phyloP scores from a whole-genome alignment of 2,888 invertebrate genomes.

The Drosophila testacea region DNA sequence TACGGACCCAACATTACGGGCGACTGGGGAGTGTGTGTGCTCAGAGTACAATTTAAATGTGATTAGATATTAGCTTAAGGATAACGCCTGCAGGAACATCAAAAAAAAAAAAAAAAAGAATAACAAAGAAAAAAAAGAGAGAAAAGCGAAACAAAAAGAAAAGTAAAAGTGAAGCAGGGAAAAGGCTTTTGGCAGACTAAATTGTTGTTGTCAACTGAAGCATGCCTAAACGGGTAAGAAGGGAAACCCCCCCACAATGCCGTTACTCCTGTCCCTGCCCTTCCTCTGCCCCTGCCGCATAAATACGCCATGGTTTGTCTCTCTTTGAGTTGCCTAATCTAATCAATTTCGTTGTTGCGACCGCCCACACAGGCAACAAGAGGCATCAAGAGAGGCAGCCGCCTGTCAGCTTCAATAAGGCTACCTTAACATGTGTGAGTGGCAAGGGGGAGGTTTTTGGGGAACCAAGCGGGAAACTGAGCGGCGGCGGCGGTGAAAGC shows the following conservation, averaged over 20 bases:
- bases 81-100: conserved; percentile 32
- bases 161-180: conserved; percentile 27
- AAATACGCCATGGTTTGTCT: conserved; percentile 59
- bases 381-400: conserved; percentile 40
- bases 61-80: conserved; percentile 70
- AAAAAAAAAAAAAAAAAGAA: conserved; percentile 1
- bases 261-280: not conserved
- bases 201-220: conserved; percentile 50
- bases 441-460: conserved; percentile 4
- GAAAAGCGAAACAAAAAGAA: conserved; percentile 8
- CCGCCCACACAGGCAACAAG: conserved; percentile 60
- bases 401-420: conserved; percentile 77
- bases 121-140: not conserved
- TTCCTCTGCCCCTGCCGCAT: conserved; percentile 7
- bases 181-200: conserved; percentile 16
- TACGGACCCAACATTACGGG: conserved; percentile 22
- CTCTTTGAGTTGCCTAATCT: conserved; percentile 67
- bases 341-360: conserved; percentile 69
- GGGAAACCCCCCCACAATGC: not conserved
- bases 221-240: conserved; percentile 45
- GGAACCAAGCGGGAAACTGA: conserved; percentile 31
- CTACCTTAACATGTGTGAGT: conserved; percentile 71
- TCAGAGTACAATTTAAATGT: conserved; percentile 76
- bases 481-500: conserved; percentile 68
- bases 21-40: conserved; percentile 16